These are phyloP conservation scores for Caenorhabditis elegans DNA, from an alignment of 1,140 invertebrate species.

Conservation along the genomic window WBcel235 BX284605.5:3215001-3215500, in stretches of 20 bases:
- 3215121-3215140: too few relatives aligned
- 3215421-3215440: slow-evolving; percentile 4
- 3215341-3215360: background rate
- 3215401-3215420: background rate
- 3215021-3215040: too few relatives aligned
- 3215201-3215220: background rate
- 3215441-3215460: background rate
- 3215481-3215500: too few relatives aligned
- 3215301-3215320: background rate
- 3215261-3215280: background rate
- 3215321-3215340: background rate
- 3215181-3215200: too few relatives aligned
- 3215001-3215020: too few relatives aligned
- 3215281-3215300: background rate
- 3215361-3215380: background rate
- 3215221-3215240: too few relatives aligned
- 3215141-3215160: too few relatives aligned
- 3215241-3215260: background rate
- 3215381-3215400: background rate
- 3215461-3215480: too few relatives aligned
- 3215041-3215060: too few relatives aligned
- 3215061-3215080: too few relatives aligned
- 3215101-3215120: too few relatives aligned
- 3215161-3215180: too few relatives aligned
- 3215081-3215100: background rate